Conservation (phyloP, 2,113 vertebrate genomes). For the Bubo scandiacus region DNA sequence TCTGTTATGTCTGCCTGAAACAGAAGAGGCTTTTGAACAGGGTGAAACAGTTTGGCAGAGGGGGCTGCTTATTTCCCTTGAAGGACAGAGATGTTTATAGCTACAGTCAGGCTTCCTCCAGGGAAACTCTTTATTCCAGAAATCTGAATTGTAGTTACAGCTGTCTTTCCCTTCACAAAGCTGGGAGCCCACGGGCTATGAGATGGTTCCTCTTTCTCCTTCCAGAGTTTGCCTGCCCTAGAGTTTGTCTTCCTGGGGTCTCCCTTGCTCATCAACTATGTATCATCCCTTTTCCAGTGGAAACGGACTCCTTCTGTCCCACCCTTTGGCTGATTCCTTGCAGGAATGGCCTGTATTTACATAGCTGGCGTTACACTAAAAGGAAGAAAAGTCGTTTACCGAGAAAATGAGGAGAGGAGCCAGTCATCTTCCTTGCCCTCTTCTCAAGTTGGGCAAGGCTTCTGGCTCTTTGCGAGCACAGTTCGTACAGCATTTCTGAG, state of each 20-base stretch:
- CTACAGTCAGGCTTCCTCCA: not conserved
- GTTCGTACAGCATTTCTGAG: not conserved
- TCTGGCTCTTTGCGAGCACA: not conserved
- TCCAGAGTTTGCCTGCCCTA: not conserved
- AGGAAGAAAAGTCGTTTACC: not conserved
- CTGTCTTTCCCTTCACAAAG: not conserved
- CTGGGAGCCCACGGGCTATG: not conserved
- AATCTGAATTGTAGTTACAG: not conserved
- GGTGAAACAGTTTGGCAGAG: not conserved
- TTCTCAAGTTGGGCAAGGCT: not conserved
- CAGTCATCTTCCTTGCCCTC: not conserved
- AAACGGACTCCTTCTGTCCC: not conserved
- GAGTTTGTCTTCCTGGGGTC: not conserved
- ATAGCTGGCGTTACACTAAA: not conserved
- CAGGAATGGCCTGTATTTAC: not conserved
- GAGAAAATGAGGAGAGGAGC: not conserved
- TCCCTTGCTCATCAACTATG: accelerated
- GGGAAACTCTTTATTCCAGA: not conserved
- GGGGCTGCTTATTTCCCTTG: not conserved
- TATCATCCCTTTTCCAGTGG: not conserved
- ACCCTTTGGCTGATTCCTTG: not conserved
- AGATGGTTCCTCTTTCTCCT: not conserved
- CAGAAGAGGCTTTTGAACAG: not conserved
- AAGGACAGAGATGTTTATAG: not conserved
- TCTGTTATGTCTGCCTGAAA: not conserved